Percentiles rank a stretch among this genome's conserved stretches.
phyloP scores from a whole-genome alignment of 2,797 vertebrate genomes.

The Crenichthys baileyi region DNA sequence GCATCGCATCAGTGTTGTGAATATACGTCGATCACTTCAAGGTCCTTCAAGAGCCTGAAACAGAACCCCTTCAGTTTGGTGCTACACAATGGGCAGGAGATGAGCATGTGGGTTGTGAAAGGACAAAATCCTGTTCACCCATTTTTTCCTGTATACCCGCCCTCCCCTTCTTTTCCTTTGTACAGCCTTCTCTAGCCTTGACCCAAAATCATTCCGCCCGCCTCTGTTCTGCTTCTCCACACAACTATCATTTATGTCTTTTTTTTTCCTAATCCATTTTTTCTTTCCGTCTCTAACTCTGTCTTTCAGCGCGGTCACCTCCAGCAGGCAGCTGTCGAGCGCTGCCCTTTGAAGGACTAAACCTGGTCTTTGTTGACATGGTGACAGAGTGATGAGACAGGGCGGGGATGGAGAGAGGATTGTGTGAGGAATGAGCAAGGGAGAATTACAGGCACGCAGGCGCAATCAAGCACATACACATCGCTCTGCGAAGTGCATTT shows the following conservation, averaged over 20 bases:
- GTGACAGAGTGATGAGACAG: slow-evolving; percentile 60
- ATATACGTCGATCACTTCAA: background rate
- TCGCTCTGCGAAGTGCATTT: slow-evolving; percentile 17
- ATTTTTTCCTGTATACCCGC: slow-evolving; percentile 38
- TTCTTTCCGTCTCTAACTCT: slow-evolving; percentile 28
- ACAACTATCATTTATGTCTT: slow-evolving; percentile 44
- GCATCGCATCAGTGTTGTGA: background rate
- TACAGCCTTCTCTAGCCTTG: slow-evolving; percentile 47
- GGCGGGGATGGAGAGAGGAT: slow-evolving; percentile 32
- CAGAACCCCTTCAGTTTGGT: slow-evolving; percentile 28
- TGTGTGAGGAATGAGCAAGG: slow-evolving; percentile 31
- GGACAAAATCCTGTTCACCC: slow-evolving; percentile 46
- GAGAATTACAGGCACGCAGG: slow-evolving; percentile 31
- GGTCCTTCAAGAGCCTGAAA: slow-evolving; percentile 22
- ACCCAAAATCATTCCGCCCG: slow-evolving; percentile 44
- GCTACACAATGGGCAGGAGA: slow-evolving; percentile 35
- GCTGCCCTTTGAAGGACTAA: slow-evolving; percentile 79
- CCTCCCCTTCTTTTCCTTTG: slow-evolving; percentile 37
- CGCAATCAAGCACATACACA: slow-evolving; percentile 33
- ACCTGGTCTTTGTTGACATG: slow-evolving; percentile 80
- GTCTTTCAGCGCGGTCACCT: slow-evolving; percentile 64
- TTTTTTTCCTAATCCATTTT: slow-evolving; percentile 42
- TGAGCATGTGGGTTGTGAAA: slow-evolving; percentile 49
- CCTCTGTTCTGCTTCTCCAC: slow-evolving; percentile 39
- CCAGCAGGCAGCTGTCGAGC: slow-evolving; percentile 63